phyloP scores from a whole-genome alignment of 2,113 vertebrate species.

The Triplophysa rosa region DNA sequence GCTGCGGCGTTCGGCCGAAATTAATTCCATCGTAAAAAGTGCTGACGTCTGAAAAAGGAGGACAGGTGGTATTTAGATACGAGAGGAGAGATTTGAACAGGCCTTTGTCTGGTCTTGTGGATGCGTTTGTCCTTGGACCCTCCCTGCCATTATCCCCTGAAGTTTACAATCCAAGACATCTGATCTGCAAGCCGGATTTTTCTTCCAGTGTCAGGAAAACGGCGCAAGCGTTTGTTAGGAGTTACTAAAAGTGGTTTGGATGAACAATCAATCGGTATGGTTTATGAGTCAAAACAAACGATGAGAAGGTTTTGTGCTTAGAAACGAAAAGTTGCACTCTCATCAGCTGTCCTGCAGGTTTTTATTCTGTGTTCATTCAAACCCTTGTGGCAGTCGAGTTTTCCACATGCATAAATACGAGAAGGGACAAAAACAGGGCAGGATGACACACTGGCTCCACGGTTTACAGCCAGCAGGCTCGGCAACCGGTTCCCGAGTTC shows the following conservation, averaged over 20 bases:
- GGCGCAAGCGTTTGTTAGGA: slow-evolving; percentile 9
- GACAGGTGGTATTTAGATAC: slow-evolving; percentile 73
- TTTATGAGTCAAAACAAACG: slow-evolving; percentile 23
- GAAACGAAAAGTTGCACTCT: not conserved
- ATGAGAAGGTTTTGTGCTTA: slow-evolving; percentile 40
- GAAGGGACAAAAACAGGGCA: not conserved
- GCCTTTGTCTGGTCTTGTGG: slow-evolving; percentile 66
- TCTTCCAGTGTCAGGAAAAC: not conserved
- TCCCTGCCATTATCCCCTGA: slow-evolving; percentile 49
- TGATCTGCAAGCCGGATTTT: slow-evolving; percentile 23
- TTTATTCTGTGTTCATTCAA: slow-evolving; percentile 13
- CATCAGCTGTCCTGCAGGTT: slow-evolving; percentile 21
- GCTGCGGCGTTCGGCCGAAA: slow-evolving; percentile 67
- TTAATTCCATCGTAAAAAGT: slow-evolving; percentile 74
- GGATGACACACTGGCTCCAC: slow-evolving; percentile 38
- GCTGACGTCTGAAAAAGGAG: slow-evolving; percentile 69
- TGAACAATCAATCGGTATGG: not conserved
- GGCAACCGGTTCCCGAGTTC: slow-evolving; percentile 63
- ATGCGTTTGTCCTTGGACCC: slow-evolving; percentile 69
- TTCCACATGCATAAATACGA: slow-evolving; percentile 40
- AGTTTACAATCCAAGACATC: slow-evolving; percentile 34
- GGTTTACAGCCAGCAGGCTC: slow-evolving; percentile 60
- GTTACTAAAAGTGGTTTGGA: slow-evolving; percentile 30
- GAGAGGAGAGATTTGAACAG: slow-evolving; percentile 65
- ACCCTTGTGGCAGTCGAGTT: slow-evolving; percentile 7